These are phyloP conservation scores for Nomada lathburiana DNA, from an alignment of 2,888 invertebrate genomes.

Conservation along the genomic window DNA sequence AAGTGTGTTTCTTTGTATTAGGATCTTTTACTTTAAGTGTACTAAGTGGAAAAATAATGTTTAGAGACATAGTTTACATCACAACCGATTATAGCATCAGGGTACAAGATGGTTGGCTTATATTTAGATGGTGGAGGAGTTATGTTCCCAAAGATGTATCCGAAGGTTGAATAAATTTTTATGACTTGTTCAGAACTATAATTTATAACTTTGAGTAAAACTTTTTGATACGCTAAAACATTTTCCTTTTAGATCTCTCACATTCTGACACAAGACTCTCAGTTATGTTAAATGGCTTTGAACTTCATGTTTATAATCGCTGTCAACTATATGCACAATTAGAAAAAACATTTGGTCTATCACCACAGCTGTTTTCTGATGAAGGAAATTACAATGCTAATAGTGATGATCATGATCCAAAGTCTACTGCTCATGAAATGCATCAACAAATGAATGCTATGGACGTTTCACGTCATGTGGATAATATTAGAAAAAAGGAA, in stretches of 20 bases:
- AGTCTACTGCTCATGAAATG: slow-evolving; percentile 76
- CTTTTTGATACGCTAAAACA: slow-evolving; percentile 7
- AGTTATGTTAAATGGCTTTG: slow-evolving; percentile 96
- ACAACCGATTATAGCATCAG: slow-evolving; percentile 97
- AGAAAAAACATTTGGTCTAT: slow-evolving; percentile 94
- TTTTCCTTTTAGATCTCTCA: slow-evolving; percentile 91
- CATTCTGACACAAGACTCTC: slow-evolving; percentile 97
- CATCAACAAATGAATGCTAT: slow-evolving; percentile 80
- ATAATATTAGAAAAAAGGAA: slow-evolving; percentile 87
- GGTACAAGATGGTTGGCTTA: slow-evolving; percentile 98
- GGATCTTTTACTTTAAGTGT: slow-evolving; percentile 98
- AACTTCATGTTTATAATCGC: slow-evolving; percentile 97
- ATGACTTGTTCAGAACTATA: neutral
- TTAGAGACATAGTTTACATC: slow-evolving; percentile 96
- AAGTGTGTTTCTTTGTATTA: slow-evolving; percentile 77
- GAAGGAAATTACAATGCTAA: slow-evolving; percentile 84
- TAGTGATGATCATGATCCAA: slow-evolving; percentile 77
- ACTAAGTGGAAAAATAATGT: slow-evolving; percentile 99
- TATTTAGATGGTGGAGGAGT: slow-evolving; percentile 99
- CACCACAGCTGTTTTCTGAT: slow-evolving; percentile 90
- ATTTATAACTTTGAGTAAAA: neutral
- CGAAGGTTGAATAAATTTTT: slow-evolving; percentile 90
- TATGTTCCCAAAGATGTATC: slow-evolving; percentile 97
- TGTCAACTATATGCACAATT: slow-evolving; percentile 94
- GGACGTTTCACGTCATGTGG: slow-evolving; percentile 81